phyloP scores from a whole-genome alignment of 2,113 vertebrate genomes.

The Penelope pileata region DNA sequence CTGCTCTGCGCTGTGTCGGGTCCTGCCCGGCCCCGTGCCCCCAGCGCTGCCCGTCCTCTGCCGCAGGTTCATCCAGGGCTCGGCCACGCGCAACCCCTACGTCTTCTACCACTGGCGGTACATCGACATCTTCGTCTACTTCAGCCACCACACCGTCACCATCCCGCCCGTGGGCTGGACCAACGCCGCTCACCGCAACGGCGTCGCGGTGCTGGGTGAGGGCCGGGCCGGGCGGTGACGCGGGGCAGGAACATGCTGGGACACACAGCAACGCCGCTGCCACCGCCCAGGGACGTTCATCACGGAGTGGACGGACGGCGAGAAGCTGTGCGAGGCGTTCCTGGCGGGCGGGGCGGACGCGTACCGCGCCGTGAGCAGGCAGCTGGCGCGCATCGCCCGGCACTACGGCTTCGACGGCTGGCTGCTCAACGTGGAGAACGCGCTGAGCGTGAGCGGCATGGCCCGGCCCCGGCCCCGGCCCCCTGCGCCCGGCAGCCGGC shows the following conservation, averaged over 20 bases:
- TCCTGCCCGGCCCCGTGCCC: background rate
- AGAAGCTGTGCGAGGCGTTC: conserved; percentile 83
- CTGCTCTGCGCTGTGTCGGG: background rate
- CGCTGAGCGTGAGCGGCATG: conserved; percentile 82
- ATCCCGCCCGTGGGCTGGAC: conserved; percentile 93
- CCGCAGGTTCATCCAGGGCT: conserved; percentile 91
- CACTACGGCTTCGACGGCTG: conserved; percentile 90
- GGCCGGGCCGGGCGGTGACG: background rate
- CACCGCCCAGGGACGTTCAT: conserved; percentile 88
- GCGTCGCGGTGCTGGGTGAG: conserved; percentile 88
- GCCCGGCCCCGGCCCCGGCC: background rate
- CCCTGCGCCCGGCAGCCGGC: background rate
- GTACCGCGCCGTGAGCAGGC: conserved; percentile 78
- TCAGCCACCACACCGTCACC: conserved; percentile 89
- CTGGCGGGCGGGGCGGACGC: conserved; percentile 79
- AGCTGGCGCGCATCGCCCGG: conserved; percentile 86
- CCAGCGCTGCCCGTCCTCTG: background rate
- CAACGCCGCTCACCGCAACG: conserved; percentile 88
- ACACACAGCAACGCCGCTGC: rapidly evolving
- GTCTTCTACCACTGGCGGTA: conserved; percentile 96
- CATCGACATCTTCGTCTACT: conserved; percentile 96
- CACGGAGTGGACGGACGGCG: conserved; percentile 88
- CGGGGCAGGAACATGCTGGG: background rate
- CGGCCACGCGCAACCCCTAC: conserved; percentile 75
- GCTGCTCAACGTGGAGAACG: conserved; percentile 94